These are phyloP conservation scores for Notolabrus celidotus DNA, from an alignment of 2,797 vertebrate genomes.

Conservation along the genomic window DNA sequence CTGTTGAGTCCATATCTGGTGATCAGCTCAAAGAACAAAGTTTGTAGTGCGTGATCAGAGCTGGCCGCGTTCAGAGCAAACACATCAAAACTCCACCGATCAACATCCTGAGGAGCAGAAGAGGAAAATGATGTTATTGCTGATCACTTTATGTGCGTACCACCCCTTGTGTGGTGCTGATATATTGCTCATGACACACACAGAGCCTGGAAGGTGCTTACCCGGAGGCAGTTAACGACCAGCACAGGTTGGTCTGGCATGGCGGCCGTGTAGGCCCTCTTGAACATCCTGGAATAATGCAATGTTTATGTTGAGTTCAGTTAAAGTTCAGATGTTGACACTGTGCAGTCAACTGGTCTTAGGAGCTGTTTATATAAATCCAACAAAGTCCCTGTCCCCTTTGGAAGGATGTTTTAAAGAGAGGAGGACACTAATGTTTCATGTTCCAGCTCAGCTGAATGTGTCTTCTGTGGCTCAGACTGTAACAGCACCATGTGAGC, in stretches of 20 bases:
- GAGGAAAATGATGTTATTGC: conserved; percentile 27
- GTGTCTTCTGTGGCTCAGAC: conserved; percentile 42
- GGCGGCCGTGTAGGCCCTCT: conserved; percentile 90
- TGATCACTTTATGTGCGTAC: conserved; percentile 10
- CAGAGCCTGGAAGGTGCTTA: conserved; percentile 65
- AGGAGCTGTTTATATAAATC: conserved; percentile 78
- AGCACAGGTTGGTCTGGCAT: conserved; percentile 89
- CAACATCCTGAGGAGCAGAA: conserved; percentile 85
- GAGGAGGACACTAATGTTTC: conserved; percentile 62
- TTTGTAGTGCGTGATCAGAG: conserved; percentile 88
- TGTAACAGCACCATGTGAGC: conserved; percentile 29
- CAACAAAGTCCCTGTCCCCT: conserved; percentile 53
- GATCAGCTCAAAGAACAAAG: conserved; percentile 91
- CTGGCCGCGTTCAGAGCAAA: conserved; percentile 90
- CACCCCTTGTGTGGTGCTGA: conserved; percentile 28
- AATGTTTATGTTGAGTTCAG: conserved; percentile 78
- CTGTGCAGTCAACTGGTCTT: conserved; percentile 70
- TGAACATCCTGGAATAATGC: conserved; percentile 90
- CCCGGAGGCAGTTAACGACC: conserved; percentile 92
- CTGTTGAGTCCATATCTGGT: conserved; percentile 92
- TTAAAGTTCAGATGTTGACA: conserved; percentile 78
- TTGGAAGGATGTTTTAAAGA: conserved; percentile 74
- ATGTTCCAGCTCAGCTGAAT: conserved; percentile 32
- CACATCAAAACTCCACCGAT: conserved; percentile 94
- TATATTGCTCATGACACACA: conserved; percentile 27